Evolutionary conservation across 2,888 invertebrate genomes (phyloP), one percentile per base, ranked within the genome.

Genomic region (Tiliacea citrago): DNA sequence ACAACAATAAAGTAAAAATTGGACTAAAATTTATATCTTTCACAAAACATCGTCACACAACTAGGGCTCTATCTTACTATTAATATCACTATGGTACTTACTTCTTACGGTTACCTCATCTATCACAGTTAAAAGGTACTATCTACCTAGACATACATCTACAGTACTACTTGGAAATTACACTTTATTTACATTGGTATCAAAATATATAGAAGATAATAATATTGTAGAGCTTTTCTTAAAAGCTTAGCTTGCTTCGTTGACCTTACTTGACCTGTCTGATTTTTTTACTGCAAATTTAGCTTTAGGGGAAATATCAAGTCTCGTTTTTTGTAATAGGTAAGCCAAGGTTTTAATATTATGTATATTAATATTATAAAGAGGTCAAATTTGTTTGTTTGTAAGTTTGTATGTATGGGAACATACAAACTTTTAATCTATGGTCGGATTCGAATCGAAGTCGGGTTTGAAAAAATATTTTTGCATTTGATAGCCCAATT

Each of bases 81-180:
- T 74, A 68, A 68, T 68, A 83, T 74, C 57, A 66, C 60, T 79
- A 74, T 45, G 70, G 49, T 72, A n/a, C 55, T 55, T 68, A 68
- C 39, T 66, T 61, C 60, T 24, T 62, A 60, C 45, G n/a, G 49
- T 67, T 72, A 82, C 60, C 66, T 83, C 57, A 63, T 70, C 84
- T 82, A 82, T 82, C 82, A 82, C 82, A 82, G 82, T 80, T 80
- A n/a, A 60, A 80, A 82, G 58, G 66, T 75, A 71, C 49, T 68
- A 83, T 39, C 53, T 51, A 66, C 35, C n/a, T 5, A 29, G 29
- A 29, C 29, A 29, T 80, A 79, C 10, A 47, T 45, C 35, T 74
- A 63, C 13, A 45, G 10, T 24, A 24, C 47, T 55, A 51, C 57
- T 35, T 21, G 35, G 0, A 51, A 10, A 51, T 66, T 21, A 63